Evolutionary conservation across 2,797 vertebrate genomes (phyloP), one percentile per base, ranked within the genome.

Genomic region (Gallirallus australis): DNA sequence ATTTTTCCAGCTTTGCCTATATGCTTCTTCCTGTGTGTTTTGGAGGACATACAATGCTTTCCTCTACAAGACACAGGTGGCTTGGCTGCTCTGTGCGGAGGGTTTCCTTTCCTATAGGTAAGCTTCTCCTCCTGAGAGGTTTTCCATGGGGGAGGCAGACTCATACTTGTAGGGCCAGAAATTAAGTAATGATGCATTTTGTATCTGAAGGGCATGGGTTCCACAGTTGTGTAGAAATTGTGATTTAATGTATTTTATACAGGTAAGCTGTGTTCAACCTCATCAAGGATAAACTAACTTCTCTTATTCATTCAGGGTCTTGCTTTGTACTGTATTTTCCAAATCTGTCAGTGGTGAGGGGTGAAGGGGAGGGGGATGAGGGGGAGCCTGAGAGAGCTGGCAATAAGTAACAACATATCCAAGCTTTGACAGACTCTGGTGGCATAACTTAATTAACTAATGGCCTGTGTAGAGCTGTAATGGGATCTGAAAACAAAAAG

Each of bases 391-490:
- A 80, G 40, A 86, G 60, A 83, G n/a, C 63, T 97, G 93, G 91
- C 95, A 93, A 45, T 72, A 53, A 94, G 60, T 81, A 91, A 78
- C 59, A 90, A 63, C 94, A 94, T 78, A 94, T 96, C 93, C 93
- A 93, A 92, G 93, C 48, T 70, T 92, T 82, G 88, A 84, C 93
- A 96, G 93, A 89, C 87, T 81, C 81, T 45, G 63, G 91, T 95
- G 79, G 80, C 82, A 79, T 95, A 95, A 93, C 87, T 96, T 98
- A 97, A 98, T 98, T 97, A 97, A 97, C 97, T 98, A 98, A 98
- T 98, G 97, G 96, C 91, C 82, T 96, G 61, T 65, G 71, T 54
- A 56, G 73, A 96, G 42, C 93, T 86, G 65, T 93, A 96, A 97
- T 95, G 81, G 85, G 91, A 96, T 97, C 91, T 0, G 12, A 93